Base-by-base conservation (phyloP, 2,888 invertebrate genomes). In the Entomobrya multifasciata region DNA sequence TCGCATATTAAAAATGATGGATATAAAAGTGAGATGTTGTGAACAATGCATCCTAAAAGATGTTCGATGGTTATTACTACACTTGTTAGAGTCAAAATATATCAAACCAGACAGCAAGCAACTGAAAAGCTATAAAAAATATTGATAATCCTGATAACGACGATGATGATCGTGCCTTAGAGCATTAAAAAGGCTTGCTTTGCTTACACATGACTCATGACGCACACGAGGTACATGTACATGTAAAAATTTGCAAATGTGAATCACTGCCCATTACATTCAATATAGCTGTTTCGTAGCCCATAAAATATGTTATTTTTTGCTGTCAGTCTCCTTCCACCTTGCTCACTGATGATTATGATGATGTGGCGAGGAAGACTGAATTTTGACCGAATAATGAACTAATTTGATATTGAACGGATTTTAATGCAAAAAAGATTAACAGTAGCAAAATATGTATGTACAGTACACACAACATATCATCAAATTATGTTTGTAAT, bases 401-500 rank as follows among this genome's bases (percentile, higher is more conserved):
- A 17, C 22, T 4, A 41, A 30, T 4, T 3, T 62, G 60, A n/a
- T 62, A 62, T 62, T 65, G 41, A 65, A 15, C 65, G 65, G 20
- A 65, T 41, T 65, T 65, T 65, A 65, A 65, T 41, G 65, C 15
- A 20, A 65, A 65, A 65, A 20, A 65, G 17, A 41, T 20, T 65
- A 65, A 11, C 20, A 65, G 17, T 41, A 11, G n/a, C n/a, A n/a
- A n/a, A n/a, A n/a, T n/a, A n/a, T 41, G 41, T 1, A 17, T 6
- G 20, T 11, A 65, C 5, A 25, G 27, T 60, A 55, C 8, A 55
- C 22, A 25, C 57, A 8, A 62, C 62, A 62, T 65, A 41, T 65
- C 65, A 65, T 65, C 65, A 65, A 41, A 20, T 65, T n/a, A n/a
- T n/a, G n/a, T n/a, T n/a, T 65, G 13, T 65, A 65, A 65, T 65